A percentile compares a stretch with the other conserved stretches of the same genome.
phyloP scores from a whole-genome alignment of 1,140 invertebrate genomes.

The Globodera rostochiensis region DNA sequence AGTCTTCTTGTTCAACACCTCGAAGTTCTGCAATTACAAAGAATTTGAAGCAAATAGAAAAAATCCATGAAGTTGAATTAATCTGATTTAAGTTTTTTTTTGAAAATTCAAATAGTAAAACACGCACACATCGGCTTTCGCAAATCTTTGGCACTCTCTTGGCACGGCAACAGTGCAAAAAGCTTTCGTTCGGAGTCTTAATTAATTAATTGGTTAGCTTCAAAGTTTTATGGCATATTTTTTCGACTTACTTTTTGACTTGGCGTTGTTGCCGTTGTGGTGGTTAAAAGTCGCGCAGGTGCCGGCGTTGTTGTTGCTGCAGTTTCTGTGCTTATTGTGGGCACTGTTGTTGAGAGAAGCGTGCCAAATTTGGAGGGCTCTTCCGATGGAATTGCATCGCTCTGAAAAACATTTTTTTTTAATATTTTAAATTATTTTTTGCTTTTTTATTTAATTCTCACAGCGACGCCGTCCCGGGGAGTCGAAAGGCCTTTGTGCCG shows the following conservation, averaged over 20 bases:
- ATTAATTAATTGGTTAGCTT: neutral
- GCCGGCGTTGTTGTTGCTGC: neutral
- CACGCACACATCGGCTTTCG: constrained; percentile 36
- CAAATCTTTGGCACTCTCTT: constrained; percentile 41
- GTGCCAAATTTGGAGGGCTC: too few relatives aligned
- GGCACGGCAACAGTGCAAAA: constrained; percentile 45
- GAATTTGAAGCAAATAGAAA: too few relatives aligned
- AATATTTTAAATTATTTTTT: neutral
- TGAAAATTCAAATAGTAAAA: neutral
- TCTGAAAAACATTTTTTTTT: neutral
- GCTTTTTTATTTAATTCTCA: neutral
- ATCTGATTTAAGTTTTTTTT: too few relatives aligned
- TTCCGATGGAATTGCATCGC: neutral
- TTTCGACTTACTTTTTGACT: neutral
- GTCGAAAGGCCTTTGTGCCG: neutral
- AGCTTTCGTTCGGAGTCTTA: constrained; percentile 44
- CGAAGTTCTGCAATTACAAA: constrained; percentile 38
- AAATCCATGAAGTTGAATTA: too few relatives aligned
- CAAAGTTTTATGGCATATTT: too few relatives aligned
- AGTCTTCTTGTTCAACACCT: constrained; percentile 53
- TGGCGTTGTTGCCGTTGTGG: neutral
- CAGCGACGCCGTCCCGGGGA: neutral
- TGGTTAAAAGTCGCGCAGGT: neutral
- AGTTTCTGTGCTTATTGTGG: neutral
- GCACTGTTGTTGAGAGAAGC: neutral